Evolutionary conservation across 2,888 invertebrate genomes (phyloP).

Genomic region (Diarsia rubi): DNA sequence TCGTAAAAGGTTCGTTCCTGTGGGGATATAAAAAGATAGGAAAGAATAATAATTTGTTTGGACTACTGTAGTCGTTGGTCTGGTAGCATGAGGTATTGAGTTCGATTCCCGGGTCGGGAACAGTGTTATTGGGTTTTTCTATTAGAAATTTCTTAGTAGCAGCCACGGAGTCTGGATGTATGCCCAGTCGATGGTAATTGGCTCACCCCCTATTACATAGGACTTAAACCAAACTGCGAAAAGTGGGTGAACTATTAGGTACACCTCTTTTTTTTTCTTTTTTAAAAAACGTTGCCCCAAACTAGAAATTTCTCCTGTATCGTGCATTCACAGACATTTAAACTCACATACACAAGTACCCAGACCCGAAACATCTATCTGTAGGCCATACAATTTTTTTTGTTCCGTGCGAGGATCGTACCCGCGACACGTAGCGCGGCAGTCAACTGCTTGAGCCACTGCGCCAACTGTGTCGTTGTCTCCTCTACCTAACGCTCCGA

Average conservation of each 20-base stretch:
- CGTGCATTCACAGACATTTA: too few relatives aligned
- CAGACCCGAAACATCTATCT: too few relatives aligned
- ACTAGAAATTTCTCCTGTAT: too few relatives aligned
- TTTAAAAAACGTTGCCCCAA: too few relatives aligned
- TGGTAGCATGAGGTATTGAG: background rate
- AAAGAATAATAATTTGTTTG: conserved; percentile 71
- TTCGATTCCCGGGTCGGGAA: background rate
- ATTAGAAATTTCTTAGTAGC: background rate
- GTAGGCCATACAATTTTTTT: too few relatives aligned
- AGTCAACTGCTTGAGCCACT: too few relatives aligned
- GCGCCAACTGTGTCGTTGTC: too few relatives aligned
- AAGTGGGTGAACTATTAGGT: background rate
- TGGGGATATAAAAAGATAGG: conserved; percentile 73
- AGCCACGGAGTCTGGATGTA: background rate
- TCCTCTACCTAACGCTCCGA: too few relatives aligned
- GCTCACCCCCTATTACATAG: background rate
- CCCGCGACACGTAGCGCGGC: too few relatives aligned
- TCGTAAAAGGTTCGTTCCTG: conserved; percentile 77
- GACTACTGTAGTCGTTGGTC: conserved; percentile 15
- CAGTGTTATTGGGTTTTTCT: background rate
- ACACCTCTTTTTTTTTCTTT: too few relatives aligned
- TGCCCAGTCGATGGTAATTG: background rate
- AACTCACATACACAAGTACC: too few relatives aligned
- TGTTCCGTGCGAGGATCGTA: too few relatives aligned
- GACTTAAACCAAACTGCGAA: background rate